phyloP scores from a whole-genome alignment of 2,113 vertebrate species.

The Cranoglanis bouderius region DNA sequence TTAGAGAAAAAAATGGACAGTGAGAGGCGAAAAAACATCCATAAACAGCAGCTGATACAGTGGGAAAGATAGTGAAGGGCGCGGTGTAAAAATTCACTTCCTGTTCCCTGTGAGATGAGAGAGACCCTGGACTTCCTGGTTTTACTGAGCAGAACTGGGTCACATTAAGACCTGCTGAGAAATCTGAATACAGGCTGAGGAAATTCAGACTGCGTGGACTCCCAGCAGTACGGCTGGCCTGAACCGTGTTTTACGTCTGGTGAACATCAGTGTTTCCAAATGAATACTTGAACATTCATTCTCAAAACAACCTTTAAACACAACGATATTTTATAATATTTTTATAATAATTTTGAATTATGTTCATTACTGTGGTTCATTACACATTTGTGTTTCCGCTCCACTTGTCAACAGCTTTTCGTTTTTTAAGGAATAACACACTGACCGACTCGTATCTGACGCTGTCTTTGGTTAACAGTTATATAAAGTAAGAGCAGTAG shows the following conservation, averaged over 20 bases:
- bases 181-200: background rate
- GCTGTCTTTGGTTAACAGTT: background rate
- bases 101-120: constrained; percentile 51
- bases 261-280: background rate
- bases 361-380: background rate
- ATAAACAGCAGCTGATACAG: background rate
- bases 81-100: constrained; percentile 56
- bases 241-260: too few species aligned
- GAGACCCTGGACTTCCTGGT: constrained; percentile 60
- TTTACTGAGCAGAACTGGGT: constrained; percentile 23
- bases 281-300: background rate
- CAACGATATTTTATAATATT: background rate
- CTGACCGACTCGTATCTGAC: background rate
- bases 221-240: background rate
- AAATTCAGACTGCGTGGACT: background rate
- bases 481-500: background rate
- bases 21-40: background rate
- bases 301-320: background rate
- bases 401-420: background rate
- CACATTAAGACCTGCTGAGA: background rate
- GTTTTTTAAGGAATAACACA: background rate
- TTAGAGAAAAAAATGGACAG: background rate
- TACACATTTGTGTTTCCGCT: too few species aligned
- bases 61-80: constrained; percentile 1
- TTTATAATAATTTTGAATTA: background rate